phyloP scores from a whole-genome alignment of 2,113 vertebrate species.

The Sturnira hondurensis region DNA sequence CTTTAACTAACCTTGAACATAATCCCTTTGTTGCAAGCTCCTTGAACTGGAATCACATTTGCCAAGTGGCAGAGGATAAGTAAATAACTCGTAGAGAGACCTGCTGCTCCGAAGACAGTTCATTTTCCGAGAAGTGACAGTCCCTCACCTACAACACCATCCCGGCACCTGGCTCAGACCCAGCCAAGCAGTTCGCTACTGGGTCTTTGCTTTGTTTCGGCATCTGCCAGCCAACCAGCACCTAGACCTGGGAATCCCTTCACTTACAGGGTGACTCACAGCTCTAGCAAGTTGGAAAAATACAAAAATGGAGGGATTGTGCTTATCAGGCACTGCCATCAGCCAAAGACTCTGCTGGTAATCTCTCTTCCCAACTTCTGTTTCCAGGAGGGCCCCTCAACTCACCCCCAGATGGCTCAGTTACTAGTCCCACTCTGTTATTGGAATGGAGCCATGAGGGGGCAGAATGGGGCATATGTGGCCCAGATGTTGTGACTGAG shows the following conservation, averaged over 20 bases:
- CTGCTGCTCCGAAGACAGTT: neutral
- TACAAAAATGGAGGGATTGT: neutral
- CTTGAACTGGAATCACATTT: neutral
- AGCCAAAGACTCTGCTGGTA: neutral
- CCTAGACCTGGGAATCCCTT: conserved; percentile 24
- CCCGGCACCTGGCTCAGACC: neutral
- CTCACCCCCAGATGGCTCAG: neutral
- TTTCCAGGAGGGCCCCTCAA: neutral
- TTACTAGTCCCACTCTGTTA: neutral
- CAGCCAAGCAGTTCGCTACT: neutral
- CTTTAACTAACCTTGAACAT: neutral
- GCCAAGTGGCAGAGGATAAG: neutral
- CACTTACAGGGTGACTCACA: conserved; percentile 15
- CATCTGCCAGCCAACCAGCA: neutral
- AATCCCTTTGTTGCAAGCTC: neutral
- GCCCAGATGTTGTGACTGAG: neutral
- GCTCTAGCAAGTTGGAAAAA: conserved; percentile 29
- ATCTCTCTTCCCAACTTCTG: neutral
- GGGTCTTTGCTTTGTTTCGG: conserved; percentile 31
- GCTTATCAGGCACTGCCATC: neutral
- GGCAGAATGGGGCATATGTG: neutral
- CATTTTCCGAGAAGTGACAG: neutral
- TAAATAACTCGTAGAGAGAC: neutral
- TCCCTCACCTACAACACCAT: neutral
- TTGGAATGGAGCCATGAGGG: neutral